phyloP scores from a whole-genome alignment of 2,797 vertebrate species.

The Austrolebias charrua region DNA sequence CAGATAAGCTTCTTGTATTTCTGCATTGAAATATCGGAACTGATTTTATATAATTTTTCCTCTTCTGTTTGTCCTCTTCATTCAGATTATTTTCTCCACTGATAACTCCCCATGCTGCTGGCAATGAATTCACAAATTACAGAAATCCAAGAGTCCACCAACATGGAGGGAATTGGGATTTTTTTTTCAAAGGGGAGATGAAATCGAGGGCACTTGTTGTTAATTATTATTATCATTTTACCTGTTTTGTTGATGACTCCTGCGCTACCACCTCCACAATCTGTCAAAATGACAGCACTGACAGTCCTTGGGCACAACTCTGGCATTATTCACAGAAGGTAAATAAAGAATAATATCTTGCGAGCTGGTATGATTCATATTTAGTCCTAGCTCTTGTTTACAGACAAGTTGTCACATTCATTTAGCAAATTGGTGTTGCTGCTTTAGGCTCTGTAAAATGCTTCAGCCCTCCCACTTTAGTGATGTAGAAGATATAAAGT shows the following conservation, averaged over 20 bases:
- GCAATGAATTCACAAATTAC: conserved; percentile 53
- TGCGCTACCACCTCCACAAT: conserved; percentile 60
- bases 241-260: conserved; percentile 59
- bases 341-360: conserved; percentile 62
- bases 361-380: conserved; percentile 61
- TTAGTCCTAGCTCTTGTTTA: conserved; percentile 67
- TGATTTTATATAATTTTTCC: conserved; percentile 49
- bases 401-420: conserved; percentile 70
- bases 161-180: conserved; percentile 36
- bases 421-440: conserved; percentile 62
- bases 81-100: conserved; percentile 43
- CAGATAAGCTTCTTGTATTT: conserved; percentile 39
- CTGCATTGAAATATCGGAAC: conserved; percentile 49
- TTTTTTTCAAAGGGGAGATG: conserved; percentile 41
- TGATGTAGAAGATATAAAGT: conserved; percentile 25
- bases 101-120: conserved; percentile 41
- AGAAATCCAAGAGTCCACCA: conserved; percentile 38
- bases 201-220: conserved; percentile 53
- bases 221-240: conserved; percentile 63
- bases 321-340: conserved; percentile 68
- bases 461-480: conserved; percentile 40
- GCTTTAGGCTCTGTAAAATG: conserved; percentile 51
- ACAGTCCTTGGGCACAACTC: conserved; percentile 51
- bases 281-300: conserved; percentile 68
- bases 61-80: conserved; percentile 39